phyloP scores from a whole-genome alignment of 2,888 invertebrate genomes.

The Nomada ferruginata region DNA sequence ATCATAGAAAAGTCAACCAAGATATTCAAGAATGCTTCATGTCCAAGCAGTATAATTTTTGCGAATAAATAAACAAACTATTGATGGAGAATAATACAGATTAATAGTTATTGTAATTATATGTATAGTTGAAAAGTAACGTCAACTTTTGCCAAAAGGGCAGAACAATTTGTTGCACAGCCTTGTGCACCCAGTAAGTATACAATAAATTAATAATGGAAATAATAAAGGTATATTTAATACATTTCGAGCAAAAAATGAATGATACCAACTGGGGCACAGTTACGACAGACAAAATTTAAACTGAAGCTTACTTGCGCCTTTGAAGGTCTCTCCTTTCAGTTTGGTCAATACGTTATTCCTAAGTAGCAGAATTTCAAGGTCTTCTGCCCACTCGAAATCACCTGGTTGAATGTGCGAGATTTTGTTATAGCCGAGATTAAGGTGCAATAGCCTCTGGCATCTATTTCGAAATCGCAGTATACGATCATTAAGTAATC shows the following conservation, averaged over 20 bases:
- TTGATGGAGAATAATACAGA: too few relatives aligned
- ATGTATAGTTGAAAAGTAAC: too few relatives aligned
- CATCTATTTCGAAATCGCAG: conserved; percentile 84
- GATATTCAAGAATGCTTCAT: too few relatives aligned
- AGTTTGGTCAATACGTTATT: conserved; percentile 92
- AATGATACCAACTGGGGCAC: neutral
- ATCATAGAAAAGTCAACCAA: too few relatives aligned
- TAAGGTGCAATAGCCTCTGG: conserved; percentile 92
- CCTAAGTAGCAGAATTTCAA: conserved; percentile 92
- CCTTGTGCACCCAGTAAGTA: too few relatives aligned
- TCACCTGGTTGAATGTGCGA: conserved; percentile 91
- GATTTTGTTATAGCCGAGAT: conserved; percentile 95
- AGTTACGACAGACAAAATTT: neutral
- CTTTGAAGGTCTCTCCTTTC: conserved; percentile 81
- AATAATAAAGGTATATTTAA: too few relatives aligned
- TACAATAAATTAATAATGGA: too few relatives aligned
- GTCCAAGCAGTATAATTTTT: too few relatives aligned
- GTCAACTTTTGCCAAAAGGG: too few relatives aligned
- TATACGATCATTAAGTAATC: neutral
- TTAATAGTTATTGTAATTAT: too few relatives aligned
- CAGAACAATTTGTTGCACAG: too few relatives aligned
- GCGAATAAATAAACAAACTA: too few relatives aligned
- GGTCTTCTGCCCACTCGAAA: conserved; percentile 92
- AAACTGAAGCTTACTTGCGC: conserved; percentile 82
- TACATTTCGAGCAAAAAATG: neutral